Evolutionary conservation across 1,140 invertebrate genomes (phyloP).

Genomic region (Lepidostoma basale): DNA sequence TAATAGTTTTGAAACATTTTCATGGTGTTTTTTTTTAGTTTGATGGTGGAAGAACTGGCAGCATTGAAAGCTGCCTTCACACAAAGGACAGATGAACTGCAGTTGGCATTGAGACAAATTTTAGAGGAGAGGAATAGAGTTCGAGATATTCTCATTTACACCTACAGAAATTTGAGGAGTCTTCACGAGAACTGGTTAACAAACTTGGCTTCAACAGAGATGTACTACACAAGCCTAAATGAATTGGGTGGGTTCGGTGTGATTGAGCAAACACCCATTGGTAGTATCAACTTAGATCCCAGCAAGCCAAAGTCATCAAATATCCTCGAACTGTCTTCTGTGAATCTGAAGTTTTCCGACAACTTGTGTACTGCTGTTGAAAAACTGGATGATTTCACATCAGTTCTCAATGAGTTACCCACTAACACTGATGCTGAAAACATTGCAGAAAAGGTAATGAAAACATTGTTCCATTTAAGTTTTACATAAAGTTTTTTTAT

Average conservation of each 20-base stretch:
- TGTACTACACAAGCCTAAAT: slow-evolving; percentile 40
- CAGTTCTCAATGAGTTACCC: slow-evolving; percentile 51
- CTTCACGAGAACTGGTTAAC: slow-evolving; percentile 59
- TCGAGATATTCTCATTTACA: slow-evolving; percentile 71
- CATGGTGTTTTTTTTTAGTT: slow-evolving; percentile 59
- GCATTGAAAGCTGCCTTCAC: slow-evolving; percentile 80
- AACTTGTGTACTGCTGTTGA: slow-evolving; percentile 55
- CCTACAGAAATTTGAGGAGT: slow-evolving; percentile 68
- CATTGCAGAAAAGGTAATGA: slow-evolving; percentile 39
- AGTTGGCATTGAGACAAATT: slow-evolving; percentile 74
- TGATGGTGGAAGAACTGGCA: slow-evolving; percentile 89
- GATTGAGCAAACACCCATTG: slow-evolving; percentile 54
- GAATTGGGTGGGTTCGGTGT: slow-evolving; percentile 48
- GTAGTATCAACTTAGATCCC: slow-evolving; percentile 55
- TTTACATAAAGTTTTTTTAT: neutral
- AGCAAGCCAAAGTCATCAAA: slow-evolving; percentile 57
- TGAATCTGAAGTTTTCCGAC: slow-evolving; percentile 58
- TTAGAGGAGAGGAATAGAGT: slow-evolving; percentile 76
- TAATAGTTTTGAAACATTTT: neutral
- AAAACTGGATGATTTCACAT: slow-evolving; percentile 53
- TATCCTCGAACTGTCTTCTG: slow-evolving; percentile 55
- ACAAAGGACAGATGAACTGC: slow-evolving; percentile 76
- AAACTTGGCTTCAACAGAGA: slow-evolving; percentile 49
- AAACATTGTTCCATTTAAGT: too few species aligned
- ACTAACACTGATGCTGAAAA: slow-evolving; percentile 55